Conservation (phyloP, 1,140 invertebrate genomes). For the Dufourea novaeangliae region DNA sequence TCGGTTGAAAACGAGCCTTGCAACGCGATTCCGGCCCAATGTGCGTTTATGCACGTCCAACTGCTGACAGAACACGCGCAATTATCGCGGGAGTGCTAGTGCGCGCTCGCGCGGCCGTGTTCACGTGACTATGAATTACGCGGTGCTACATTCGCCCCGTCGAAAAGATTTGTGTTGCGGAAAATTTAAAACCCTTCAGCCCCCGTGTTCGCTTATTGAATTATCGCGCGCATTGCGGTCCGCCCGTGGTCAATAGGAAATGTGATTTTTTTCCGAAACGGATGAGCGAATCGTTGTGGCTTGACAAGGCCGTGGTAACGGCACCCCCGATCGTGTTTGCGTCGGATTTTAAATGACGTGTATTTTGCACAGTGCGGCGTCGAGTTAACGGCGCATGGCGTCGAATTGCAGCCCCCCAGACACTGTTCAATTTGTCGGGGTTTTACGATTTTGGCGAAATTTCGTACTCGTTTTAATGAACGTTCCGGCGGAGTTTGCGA, state of each 20-base stretch:
- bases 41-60: not conserved
- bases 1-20: not conserved
- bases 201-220: constrained; percentile 29
- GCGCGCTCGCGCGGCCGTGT: constrained; percentile 11
- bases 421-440: not conserved
- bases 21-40: too few species aligned
- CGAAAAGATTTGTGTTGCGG: constrained; percentile 37
- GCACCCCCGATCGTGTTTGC: constrained; percentile 5
- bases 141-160: constrained; percentile 21
- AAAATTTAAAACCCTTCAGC: constrained; percentile 37
- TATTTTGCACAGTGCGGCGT: not conserved
- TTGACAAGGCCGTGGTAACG: constrained; percentile 7
- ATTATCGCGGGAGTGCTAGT: constrained; percentile 19
- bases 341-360: not conserved
- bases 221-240: constrained; percentile 25
- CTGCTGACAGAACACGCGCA: not conserved
- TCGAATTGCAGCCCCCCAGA: not conserved
- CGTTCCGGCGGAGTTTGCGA: too few species aligned
- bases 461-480: too few species aligned
- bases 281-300: constrained; percentile 14
- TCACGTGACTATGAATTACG: constrained; percentile 14
- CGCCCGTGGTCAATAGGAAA: constrained; percentile 25
- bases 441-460: not conserved
- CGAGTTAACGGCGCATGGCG: not conserved
- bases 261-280: constrained; percentile 36